These are phyloP conservation scores for Pristionchus pacificus DNA, from an alignment of 1,140 invertebrate species.

Conservation along the genomic window DNA sequence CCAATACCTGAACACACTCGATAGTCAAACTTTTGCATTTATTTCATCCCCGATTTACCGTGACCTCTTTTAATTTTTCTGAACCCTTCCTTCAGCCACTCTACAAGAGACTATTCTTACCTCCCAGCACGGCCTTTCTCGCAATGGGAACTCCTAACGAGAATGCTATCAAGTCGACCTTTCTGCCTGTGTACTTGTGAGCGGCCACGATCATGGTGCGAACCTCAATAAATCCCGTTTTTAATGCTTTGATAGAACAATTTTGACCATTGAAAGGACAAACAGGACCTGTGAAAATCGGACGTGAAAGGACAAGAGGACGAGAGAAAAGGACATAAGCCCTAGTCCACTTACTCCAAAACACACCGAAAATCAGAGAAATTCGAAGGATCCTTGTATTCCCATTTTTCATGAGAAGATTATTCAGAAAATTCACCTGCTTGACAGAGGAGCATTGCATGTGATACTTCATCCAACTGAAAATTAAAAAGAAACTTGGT, in stretches of 20 bases:
- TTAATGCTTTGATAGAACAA: background rate
- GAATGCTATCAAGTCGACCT: constrained; percentile 53
- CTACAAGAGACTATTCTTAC: constrained; percentile 29
- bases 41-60: too few species aligned
- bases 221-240: constrained; percentile 27
- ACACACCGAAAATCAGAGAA: too few species aligned
- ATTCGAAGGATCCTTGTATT: too few species aligned
- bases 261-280: constrained; percentile 2
- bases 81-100: too few species aligned
- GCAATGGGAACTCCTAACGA: constrained; percentile 53
- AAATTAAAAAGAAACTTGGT: too few species aligned
- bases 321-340: background rate
- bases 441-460: constrained; percentile 2
- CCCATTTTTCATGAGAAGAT: too few species aligned
- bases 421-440: too few species aligned
- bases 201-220: constrained; percentile 55
- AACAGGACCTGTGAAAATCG: background rate
- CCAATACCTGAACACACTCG: too few species aligned
- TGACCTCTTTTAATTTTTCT: constrained; percentile 11
- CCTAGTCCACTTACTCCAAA: background rate
- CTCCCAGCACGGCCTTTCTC: constrained; percentile 53
- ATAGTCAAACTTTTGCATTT: too few species aligned
- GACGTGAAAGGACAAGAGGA: background rate
- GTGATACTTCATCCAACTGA: background rate
- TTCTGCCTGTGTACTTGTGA: constrained; percentile 49